Conservation (phyloP, 1,140 invertebrate species). For the Drosophila sp. region DNA sequence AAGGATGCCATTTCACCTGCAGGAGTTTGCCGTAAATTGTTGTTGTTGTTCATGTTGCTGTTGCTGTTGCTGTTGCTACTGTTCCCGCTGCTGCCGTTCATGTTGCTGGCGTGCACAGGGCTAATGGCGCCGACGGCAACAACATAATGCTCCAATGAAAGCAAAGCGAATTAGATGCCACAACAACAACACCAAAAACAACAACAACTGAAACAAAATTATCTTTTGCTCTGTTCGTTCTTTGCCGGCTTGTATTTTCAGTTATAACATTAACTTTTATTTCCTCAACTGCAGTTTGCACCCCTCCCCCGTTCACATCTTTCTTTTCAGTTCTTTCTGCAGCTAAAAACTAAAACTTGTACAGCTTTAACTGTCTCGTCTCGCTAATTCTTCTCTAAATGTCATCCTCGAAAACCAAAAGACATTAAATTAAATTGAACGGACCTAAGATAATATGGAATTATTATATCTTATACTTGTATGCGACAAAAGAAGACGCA, state of each 20-base stretch:
- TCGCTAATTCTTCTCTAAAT: constrained; percentile 36
- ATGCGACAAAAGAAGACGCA: too few species aligned
- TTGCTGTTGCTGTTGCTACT: constrained; percentile 48
- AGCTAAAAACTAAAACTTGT: constrained; percentile 17
- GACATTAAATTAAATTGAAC: constrained; percentile 34
- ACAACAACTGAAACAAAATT: constrained; percentile 62
- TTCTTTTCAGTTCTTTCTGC: constrained; percentile 3
- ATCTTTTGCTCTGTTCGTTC: constrained; percentile 47
- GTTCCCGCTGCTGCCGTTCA: constrained; percentile 41
- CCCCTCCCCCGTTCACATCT: background rate
- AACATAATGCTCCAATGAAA: constrained; percentile 65
- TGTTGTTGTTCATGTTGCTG: constrained; percentile 32
- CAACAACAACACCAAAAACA: constrained; percentile 40
- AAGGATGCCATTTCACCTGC: constrained; percentile 77
- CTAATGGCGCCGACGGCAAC: constrained; percentile 53
- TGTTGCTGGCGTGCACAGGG: constrained; percentile 38
- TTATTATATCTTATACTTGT: background rate
- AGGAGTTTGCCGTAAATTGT: constrained; percentile 74
- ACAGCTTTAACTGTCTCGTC: constrained; percentile 46
- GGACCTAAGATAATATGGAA: background rate
- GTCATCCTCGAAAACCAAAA: background rate
- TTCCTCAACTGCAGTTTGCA: constrained; percentile 65
- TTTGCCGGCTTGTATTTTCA: constrained; percentile 54
- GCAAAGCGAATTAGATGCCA: constrained; percentile 72
- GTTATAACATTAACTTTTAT: constrained; percentile 77